Base-by-base conservation (phyloP, 2,888 invertebrate species). In the Phymatocera aterrima region DNA sequence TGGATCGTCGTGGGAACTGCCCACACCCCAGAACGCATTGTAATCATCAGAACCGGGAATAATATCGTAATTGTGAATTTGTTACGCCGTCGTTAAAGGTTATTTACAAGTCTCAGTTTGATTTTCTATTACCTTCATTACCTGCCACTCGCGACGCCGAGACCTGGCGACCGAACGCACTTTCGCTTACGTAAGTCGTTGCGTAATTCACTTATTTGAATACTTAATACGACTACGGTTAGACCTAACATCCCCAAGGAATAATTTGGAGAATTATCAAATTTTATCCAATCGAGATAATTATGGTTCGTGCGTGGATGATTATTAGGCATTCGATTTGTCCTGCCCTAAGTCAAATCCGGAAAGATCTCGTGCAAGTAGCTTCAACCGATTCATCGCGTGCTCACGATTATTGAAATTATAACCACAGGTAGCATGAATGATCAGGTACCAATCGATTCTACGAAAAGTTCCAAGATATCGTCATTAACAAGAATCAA, bases 41-140 rank as follows among this genome's bases (percentile, higher is more conserved):
- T 83, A 84, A 85, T 83, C 83, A 83, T 82, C 81, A 83, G 80
- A 80, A 77, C 79, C 79, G 79, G 80, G 82, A 87, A 89, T 87
- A 88, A 89, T 87, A 88, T 85, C 85, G 88, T 88, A 87, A 89
- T 88, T 88, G 88, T 86, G 86, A 87, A 89, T 89, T 89, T 84
- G 89, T 87, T 87, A 88, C 86, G 88, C 86, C 83, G 84, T 84
- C 87, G 85, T 88, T 88, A 87, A 85, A 87, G 87, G 84, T 86
- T 85, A 86, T 87, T 88, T 85, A 85, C 87, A 83, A 87, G 84
- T 88, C 86, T 88, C 89, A 87, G 84, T 85, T 85, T 84, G 84
- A 86, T 89, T 88, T 70, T 78, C 70, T 68, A 48, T 78, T 65
- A 37, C 70, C 64, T 72, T 72, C 51, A 72, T 72, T 72, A 72